phyloP scores from a whole-genome alignment of 1,140 invertebrate species.

The Stratiolaelaps scimitus region DNA sequence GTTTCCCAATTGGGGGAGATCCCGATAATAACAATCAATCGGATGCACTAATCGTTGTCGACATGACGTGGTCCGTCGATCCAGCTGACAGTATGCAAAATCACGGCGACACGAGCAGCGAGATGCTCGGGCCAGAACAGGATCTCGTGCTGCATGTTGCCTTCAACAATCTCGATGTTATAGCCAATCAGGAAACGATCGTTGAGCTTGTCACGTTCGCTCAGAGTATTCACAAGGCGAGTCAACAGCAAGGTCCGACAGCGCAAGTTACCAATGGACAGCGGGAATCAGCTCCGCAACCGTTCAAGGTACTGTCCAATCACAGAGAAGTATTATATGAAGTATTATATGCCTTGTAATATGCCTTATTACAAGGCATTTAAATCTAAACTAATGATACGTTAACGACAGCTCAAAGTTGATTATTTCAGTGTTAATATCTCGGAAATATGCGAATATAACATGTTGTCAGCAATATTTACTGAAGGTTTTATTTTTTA shows the following conservation, averaged over 20 bases:
- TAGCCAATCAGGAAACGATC: conserved; percentile 90
- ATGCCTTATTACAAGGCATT: no score
- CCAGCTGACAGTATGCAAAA: conserved; percentile 37
- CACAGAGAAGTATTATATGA: no score
- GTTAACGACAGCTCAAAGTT: no score
- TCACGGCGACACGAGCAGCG: conserved; percentile 33
- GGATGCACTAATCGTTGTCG: conserved; percentile 71
- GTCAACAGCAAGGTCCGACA: conserved; percentile 31
- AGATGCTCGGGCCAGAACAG: conserved; percentile 43
- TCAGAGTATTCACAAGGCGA: conserved; percentile 41
- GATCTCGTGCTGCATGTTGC: conserved; percentile 49
- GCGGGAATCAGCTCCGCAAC: no score
- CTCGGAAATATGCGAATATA: no score
- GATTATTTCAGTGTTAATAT: no score
- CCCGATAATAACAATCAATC: conserved; percentile 41
- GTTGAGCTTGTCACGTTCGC: conserved; percentile 78
- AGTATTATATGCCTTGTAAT: no score
- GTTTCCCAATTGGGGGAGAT: background rate
- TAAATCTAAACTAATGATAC: no score
- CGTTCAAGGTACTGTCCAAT: no score
- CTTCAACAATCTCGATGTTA: conserved; percentile 87
- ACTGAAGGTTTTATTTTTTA: no score
- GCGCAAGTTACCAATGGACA: background rate
- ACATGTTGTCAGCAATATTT: no score
- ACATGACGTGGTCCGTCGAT: conserved; percentile 58